A percentile compares a stretch with the other conserved stretches of the same genome.
These are phyloP conservation scores for Dendrolimus houi DNA, from an alignment of 2,888 invertebrate species.

Conservation along the genomic window DNA sequence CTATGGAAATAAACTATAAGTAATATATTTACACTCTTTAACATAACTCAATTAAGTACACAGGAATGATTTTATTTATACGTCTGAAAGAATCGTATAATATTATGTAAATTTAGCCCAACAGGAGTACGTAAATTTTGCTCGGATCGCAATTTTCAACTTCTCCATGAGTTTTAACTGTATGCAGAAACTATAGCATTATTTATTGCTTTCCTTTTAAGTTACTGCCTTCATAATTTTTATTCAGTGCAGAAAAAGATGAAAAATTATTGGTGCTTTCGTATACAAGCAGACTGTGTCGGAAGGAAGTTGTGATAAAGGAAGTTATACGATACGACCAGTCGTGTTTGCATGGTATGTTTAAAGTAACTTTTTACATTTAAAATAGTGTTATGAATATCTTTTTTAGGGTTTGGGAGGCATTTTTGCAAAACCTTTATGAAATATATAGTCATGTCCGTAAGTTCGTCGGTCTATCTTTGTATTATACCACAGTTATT, in stretches of 20 bases:
- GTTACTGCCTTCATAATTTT: conserved; percentile 29
- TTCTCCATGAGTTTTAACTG: conserved; percentile 27
- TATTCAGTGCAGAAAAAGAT: conserved; percentile 35
- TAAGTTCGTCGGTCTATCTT: no score
- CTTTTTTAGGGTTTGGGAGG: not conserved
- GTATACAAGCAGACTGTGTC: conserved; percentile 4
- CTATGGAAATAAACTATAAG: no score
- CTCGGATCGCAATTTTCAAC: conserved; percentile 28
- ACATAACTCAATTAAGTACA: no score
- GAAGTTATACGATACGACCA: conserved; percentile 43
- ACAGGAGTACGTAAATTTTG: conserved; percentile 22
- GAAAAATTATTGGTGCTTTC: conserved; percentile 23
- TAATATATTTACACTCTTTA: no score
- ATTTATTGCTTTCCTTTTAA: conserved; percentile 45
- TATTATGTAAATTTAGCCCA: conserved; percentile 28
- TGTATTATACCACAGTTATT: no score
- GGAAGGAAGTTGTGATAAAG: conserved; percentile 46
- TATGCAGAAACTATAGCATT: conserved; percentile 37
- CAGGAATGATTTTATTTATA: no score
- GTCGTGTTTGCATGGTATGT: conserved; percentile 17
- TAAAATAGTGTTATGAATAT: not conserved
- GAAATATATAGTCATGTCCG: no score
- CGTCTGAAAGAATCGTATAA: no score
- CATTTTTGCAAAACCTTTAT: no score
- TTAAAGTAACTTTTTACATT: not conserved